Percentiles rank a stretch among this genome's conserved stretches.
Conservation (phyloP, 2,888 invertebrate species). For the Acanthoscelides obtectus region DNA sequence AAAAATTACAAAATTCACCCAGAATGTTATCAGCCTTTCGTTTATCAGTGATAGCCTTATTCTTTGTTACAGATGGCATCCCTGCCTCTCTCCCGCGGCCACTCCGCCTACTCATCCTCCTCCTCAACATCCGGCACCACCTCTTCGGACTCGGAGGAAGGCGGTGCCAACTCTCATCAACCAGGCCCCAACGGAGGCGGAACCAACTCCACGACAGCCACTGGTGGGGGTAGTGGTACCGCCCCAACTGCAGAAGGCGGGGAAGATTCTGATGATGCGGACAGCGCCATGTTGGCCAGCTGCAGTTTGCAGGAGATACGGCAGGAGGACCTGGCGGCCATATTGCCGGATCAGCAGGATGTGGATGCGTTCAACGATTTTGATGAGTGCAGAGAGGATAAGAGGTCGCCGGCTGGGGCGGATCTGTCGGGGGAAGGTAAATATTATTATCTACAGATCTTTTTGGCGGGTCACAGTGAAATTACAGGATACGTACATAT, state of each 20-base stretch:
- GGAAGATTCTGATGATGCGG: conserved; percentile 40
- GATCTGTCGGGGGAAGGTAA: conserved; percentile 54
- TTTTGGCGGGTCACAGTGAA: no score
- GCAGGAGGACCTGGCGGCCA: conserved; percentile 74
- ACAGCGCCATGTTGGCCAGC: conserved; percentile 54
- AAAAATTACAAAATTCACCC: neutral
- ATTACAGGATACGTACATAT: no score
- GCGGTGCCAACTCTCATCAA: neutral
- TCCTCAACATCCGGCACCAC: neutral
- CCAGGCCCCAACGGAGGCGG: neutral
- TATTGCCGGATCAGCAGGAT: conserved; percentile 68
- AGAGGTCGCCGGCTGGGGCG: conserved; percentile 41
- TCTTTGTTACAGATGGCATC: conserved; percentile 43
- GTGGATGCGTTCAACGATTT: conserved; percentile 49
- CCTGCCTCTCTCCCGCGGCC: conserved; percentile 38
- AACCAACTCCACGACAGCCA: neutral
- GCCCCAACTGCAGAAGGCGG: neutral
- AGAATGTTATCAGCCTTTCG: no score
- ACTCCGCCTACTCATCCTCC: neutral
- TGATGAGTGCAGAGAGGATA: conserved; percentile 39
- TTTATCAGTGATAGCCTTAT: no score
- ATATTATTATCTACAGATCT: no score
- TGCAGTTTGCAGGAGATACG: conserved; percentile 65
- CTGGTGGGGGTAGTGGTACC: neutral
- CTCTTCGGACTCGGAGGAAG: neutral